These are phyloP conservation scores for Platorchestia sp. DNA, from an alignment of 1,140 invertebrate species.

Conservation along the genomic window DNA sequence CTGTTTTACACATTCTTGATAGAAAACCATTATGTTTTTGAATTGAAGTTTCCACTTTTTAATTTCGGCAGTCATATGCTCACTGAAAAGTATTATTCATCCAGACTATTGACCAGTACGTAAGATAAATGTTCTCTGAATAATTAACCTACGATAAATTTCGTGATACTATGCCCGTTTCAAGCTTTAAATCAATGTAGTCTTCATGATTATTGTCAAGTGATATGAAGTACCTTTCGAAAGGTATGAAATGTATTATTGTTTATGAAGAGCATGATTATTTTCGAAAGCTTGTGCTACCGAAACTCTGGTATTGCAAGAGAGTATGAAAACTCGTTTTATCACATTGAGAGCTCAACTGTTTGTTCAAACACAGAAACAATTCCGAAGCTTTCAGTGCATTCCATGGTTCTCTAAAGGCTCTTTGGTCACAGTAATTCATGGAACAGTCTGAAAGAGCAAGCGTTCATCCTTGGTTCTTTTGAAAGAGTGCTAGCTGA, in stretches of 20 bases:
- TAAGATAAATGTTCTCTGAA: no score
- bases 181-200: no score
- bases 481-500: slow-evolving; percentile 26
- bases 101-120: no score
- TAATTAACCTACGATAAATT: no score
- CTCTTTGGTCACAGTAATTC: neutral
- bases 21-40: neutral
- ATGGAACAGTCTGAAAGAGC: neutral
- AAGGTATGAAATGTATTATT: no score
- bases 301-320: neutral
- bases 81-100: no score
- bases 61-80: no score
- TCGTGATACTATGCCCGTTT: no score
- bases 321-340: neutral
- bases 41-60: neutral
- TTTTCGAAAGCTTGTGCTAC: no score
- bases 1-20: neutral
- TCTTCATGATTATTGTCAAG: no score
- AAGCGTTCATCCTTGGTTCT: neutral
- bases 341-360: neutral
- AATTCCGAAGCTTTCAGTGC: neutral
- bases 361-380: neutral
- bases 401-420: neutral
- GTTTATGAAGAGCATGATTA: no score
- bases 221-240: no score